phyloP scores from a whole-genome alignment of 2,113 vertebrate species.

The Mus spicilegus region DNA sequence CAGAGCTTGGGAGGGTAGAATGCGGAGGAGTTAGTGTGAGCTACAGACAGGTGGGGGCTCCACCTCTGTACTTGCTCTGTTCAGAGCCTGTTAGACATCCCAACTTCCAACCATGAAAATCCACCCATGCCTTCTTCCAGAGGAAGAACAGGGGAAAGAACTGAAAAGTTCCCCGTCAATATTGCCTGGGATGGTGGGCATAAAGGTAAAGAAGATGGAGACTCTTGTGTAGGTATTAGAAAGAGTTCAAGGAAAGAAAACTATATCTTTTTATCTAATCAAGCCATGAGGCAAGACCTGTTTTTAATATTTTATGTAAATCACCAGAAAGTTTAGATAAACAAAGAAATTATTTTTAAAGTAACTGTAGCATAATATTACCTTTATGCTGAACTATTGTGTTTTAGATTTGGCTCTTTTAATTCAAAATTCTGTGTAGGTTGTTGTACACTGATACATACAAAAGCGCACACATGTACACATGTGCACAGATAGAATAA shows the following conservation, averaged over 20 bases:
- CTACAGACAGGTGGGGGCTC: too few species aligned
- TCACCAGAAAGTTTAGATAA: neutral
- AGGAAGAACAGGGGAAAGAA: neutral
- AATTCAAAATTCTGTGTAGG: neutral
- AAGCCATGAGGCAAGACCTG: neutral
- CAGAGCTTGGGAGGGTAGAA: neutral
- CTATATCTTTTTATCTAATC: neutral
- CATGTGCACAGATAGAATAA: neutral
- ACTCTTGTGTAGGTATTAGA: neutral
- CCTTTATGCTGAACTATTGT: neutral
- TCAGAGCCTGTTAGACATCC: neutral
- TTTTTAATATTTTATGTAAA: neutral
- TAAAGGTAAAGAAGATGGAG: neutral
- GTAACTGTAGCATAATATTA: neutral
- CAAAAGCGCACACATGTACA: neutral
- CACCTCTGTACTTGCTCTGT: fast-evolving
- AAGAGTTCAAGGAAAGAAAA: neutral
- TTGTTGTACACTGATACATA: neutral
- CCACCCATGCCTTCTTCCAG: neutral
- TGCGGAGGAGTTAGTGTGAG: fast-evolving
- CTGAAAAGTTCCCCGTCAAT: neutral
- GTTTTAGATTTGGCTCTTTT: constrained; percentile 9
- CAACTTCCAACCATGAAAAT: neutral
- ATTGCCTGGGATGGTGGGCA: neutral
- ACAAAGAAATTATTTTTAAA: neutral